Evolutionary conservation across 2,888 invertebrate species (phyloP).

Genomic region (Lymantria monacha): DNA sequence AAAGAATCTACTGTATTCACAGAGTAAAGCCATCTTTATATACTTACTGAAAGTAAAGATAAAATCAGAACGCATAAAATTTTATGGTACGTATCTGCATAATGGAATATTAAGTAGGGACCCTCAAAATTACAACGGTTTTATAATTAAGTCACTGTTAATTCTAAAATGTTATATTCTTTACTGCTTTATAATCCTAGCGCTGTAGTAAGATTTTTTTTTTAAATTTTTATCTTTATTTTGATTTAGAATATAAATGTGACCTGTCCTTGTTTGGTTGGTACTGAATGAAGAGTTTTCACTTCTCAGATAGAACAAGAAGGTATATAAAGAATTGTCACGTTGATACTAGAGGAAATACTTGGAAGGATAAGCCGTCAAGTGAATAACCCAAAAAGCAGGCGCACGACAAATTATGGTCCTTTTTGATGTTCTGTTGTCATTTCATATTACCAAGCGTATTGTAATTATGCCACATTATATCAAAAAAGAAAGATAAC

Average conservation of each 20-base stretch:
- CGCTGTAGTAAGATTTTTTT: not conserved
- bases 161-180: not conserved
- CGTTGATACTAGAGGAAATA: too few relatives aligned
- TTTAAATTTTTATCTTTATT: too few relatives aligned
- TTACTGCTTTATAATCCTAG: not conserved
- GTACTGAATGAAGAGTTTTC: too few relatives aligned
- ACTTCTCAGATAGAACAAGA: too few relatives aligned
- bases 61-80: conserved; percentile 15
- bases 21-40: conserved; percentile 8
- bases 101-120: conserved; percentile 5
- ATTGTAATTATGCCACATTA: too few relatives aligned
- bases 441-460: not conserved
- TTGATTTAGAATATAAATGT: too few relatives aligned
- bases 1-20: conserved; percentile 21
- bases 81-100: conserved; percentile 9
- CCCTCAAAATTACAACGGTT: conserved; percentile 1
- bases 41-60: conserved; percentile 12
- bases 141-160: conserved; percentile 2
- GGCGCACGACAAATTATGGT: not conserved
- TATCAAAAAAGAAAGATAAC: too few relatives aligned
- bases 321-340: too few relatives aligned
- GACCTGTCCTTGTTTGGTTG: too few relatives aligned
- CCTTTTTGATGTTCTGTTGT: not conserved
- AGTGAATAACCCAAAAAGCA: not conserved
- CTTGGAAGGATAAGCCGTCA: not conserved